These are phyloP conservation scores for Heterodera carotae DNA, from an alignment of 1,140 invertebrate genomes.

Conservation along the genomic window DNA sequence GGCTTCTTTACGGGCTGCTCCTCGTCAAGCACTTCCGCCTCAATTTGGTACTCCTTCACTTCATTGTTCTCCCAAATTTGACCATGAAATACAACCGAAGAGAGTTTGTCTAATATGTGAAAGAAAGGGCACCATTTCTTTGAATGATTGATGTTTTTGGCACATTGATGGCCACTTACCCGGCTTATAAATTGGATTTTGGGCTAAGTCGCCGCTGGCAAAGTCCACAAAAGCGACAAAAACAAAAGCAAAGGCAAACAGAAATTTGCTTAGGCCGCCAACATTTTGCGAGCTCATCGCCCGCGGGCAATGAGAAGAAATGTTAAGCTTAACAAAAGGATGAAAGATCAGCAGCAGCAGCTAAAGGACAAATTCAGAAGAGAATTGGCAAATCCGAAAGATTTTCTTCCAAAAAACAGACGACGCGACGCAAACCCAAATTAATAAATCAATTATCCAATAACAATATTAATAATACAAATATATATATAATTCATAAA, in stretches of 20 bases:
- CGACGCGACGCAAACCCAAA: too few species aligned
- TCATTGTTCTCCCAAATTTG: slow-evolving; percentile 11
- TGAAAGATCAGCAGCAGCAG: background rate
- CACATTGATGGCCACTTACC: background rate
- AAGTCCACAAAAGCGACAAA: background rate
- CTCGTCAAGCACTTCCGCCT: slow-evolving; percentile 5
- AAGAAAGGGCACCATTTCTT: too few species aligned
- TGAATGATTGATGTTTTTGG: too few species aligned
- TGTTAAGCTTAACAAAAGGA: background rate
- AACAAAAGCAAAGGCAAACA: background rate
- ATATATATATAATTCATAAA: too few species aligned
- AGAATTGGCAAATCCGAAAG: too few species aligned
- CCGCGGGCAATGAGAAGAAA: background rate
- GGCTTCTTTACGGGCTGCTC: background rate
- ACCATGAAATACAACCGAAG: background rate
- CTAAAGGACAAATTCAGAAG: too few species aligned
- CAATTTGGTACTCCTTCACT: slow-evolving; percentile 5
- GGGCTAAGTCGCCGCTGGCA: background rate
- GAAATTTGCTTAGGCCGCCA: background rate
- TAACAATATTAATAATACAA: too few species aligned
- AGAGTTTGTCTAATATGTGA: background rate
- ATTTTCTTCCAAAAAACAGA: too few species aligned
- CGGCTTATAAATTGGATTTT: background rate
- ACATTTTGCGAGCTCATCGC: background rate
- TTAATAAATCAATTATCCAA: too few species aligned